Conservation (phyloP, 2,113 vertebrate genomes). For the Cryptomyrus ogoouensis region DNA sequence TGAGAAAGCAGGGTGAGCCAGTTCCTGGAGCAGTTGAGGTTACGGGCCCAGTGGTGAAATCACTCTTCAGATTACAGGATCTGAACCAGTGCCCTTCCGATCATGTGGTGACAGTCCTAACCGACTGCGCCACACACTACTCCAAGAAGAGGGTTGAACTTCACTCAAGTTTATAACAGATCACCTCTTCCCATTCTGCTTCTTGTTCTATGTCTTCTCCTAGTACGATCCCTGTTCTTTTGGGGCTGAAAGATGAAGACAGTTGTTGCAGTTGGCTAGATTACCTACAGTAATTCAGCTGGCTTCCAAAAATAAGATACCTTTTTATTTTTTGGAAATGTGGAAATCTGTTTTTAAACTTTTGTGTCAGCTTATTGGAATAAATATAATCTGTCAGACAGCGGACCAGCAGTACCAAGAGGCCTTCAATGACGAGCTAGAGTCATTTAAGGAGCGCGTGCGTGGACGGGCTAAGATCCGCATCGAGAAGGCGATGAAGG, state of each 20-base stretch:
- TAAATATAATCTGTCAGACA: constrained; percentile 53
- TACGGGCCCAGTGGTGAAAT: background rate
- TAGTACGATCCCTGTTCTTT: background rate
- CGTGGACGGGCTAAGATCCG: constrained; percentile 77
- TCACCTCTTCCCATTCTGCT: background rate
- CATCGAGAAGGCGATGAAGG: constrained; percentile 82
- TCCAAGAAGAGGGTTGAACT: background rate
- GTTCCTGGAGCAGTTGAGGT: background rate
- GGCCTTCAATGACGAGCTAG: constrained; percentile 85
- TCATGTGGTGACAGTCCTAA: background rate
- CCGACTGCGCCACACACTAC: background rate
- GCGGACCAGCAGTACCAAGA: constrained; percentile 91
- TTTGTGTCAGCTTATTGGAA: background rate
- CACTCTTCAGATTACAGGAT: background rate
- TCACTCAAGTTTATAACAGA: background rate
- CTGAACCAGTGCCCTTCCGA: background rate
- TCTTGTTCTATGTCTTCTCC: background rate
- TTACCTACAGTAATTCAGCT: background rate
- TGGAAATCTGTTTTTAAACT: background rate
- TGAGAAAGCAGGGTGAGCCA: background rate
- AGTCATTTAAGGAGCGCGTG: constrained; percentile 83
- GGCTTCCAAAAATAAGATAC: background rate
- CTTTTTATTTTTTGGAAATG: background rate
- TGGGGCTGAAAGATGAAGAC: background rate
- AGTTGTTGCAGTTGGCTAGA: background rate